These are phyloP conservation scores for Phymanthus crucifer DNA, from an alignment of 92 coral and sea anemone genomes.

Conservation along the genomic window DNA sequence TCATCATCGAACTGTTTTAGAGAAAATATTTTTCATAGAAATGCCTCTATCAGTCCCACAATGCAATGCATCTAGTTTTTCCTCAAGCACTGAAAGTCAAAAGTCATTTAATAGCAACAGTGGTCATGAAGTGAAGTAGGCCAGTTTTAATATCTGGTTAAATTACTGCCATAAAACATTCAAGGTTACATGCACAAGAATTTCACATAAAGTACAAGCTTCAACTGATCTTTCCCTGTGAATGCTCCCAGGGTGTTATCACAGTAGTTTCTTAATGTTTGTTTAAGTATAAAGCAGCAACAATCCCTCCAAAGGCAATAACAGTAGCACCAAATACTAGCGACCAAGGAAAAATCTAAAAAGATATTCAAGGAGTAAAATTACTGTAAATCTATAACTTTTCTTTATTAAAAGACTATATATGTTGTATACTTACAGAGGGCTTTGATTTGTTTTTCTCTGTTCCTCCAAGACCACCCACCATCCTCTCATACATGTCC, in stretches of 20 bases:
- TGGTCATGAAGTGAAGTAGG: too few relatives aligned
- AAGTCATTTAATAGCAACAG: too few relatives aligned
- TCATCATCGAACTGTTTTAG: too few relatives aligned
- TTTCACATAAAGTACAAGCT: background rate
- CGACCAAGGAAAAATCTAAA: conserved; percentile 88
- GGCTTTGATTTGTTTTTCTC: conserved; percentile 40
- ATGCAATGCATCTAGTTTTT: too few relatives aligned
- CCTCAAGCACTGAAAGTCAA: too few relatives aligned
- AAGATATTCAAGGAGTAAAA: background rate
- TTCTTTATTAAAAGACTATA: background rate
- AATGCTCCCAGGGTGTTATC: background rate
- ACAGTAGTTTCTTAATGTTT: conserved; percentile 35
- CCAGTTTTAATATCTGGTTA: background rate
- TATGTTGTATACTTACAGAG: conserved; percentile 30
- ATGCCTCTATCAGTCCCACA: too few relatives aligned
- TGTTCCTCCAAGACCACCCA: conserved; percentile 65
- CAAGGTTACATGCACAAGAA: background rate
- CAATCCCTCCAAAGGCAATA: conserved; percentile 88
- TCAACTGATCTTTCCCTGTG: background rate
- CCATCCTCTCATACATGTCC: conserved; percentile 92
- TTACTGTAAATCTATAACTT: background rate
- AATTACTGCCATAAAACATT: background rate
- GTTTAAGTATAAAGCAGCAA: conserved; percentile 68
- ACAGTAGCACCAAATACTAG: conserved; percentile 89
- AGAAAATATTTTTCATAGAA: too few relatives aligned